Evolutionary conservation across 2,888 invertebrate species (phyloP), one percentile per base, ranked within the genome.

Genomic region (Hyposoter didymator): DNA sequence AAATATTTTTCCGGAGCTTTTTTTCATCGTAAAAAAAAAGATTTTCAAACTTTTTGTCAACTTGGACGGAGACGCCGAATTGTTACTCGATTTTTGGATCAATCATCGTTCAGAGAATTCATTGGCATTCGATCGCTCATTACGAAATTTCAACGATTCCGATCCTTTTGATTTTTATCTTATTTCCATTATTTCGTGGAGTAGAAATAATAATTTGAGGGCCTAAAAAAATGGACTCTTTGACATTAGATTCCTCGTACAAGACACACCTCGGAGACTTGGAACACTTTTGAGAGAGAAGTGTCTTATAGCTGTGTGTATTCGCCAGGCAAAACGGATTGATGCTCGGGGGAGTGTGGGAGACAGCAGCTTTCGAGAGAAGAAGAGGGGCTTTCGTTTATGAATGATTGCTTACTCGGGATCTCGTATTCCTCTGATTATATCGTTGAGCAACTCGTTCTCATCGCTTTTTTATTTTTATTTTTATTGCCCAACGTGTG

Each of bases 331-430:
- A 67, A 76, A 45, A 45, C 45, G 79, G 70, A 80, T 74, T 80
- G 74, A 79, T 84, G 49, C 73, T 69, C 32, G 52, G 81, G 52
- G 81, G 75, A 80, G 84, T 22, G 67, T 66, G 74, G 12, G 75
- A 64, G 69, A 67, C 19, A 52, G 52, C 47, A 28, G 22, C 45
- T 32, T 32, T 39, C 12, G 73, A 79, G 69, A 47, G 59, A 64
- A 74, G 67, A 32, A 74, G 80, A 64, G 73, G 52, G 28, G 74
- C 43, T 79, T 74, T 84, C 84, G 75, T 84, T 84, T 84, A 84
- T 84, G 79, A 84, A 80, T 84, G 84, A 84, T 84, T 84, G 84
- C 79, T 84, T 84, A 84, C 83, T 84, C 70, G 73, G 75, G 79
- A 66, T 84, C 78, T 84, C 83, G 49, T 67, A 81, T 83, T 78